phyloP scores from a whole-genome alignment of 2,888 invertebrate genomes.

The Odontothrips loti region DNA sequence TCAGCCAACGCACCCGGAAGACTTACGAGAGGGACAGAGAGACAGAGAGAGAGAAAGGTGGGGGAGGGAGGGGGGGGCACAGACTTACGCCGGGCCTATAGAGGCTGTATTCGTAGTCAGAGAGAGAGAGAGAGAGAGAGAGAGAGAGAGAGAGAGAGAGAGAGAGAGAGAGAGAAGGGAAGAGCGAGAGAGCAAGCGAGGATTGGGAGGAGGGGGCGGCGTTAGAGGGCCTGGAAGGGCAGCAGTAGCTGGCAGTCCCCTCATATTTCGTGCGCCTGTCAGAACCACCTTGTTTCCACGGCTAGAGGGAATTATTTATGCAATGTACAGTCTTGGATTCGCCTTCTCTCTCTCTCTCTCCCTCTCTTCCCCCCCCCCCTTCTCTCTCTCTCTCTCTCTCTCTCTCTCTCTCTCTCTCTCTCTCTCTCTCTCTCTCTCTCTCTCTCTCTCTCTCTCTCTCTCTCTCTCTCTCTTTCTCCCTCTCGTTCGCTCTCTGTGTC shows the following conservation, averaged over 20 bases:
- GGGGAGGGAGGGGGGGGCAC: background rate
- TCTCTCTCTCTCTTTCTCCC: conserved; percentile 3
- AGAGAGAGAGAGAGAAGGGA: background rate
- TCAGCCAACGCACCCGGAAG: background rate
- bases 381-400: conserved; percentile 1
- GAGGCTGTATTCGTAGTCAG: background rate
- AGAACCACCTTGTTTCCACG: conserved; percentile 24
- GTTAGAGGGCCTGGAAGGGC: background rate
- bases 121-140: background rate
- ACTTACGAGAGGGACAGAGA: background rate
- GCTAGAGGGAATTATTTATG: conserved; percentile 22
- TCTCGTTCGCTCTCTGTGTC: background rate
- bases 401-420: too few relatives aligned
- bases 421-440: too few relatives aligned
- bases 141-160: background rate
- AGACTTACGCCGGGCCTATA: background rate
- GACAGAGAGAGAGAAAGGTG: background rate
- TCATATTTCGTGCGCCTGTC: conserved; percentile 26
- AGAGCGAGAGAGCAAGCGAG: background rate
- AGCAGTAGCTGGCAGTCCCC: conserved; percentile 9
- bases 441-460: background rate
- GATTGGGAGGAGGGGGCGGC: background rate
- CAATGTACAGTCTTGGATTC: conserved; percentile 22
- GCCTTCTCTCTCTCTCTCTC: background rate
- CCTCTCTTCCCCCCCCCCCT: background rate